These are phyloP conservation scores for Apoda limacodes DNA, from an alignment of 2,888 invertebrate species.

Conservation along the genomic window DNA sequence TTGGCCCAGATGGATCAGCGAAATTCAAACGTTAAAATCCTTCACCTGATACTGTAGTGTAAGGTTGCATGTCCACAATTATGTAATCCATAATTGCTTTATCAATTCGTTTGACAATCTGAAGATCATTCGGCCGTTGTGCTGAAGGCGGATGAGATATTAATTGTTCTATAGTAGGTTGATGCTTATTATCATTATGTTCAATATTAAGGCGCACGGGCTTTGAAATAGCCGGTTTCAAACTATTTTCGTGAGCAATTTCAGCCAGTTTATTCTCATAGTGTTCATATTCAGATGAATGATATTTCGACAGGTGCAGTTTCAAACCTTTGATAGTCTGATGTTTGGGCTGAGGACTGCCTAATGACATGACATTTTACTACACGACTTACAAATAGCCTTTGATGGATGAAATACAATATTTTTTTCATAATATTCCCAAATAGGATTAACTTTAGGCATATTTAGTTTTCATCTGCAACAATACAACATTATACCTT, in stretches of 20 bases:
- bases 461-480: too few relatives aligned
- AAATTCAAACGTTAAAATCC: constrained; percentile 12
- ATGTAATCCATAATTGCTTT: constrained; percentile 10
- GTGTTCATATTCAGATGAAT: constrained; percentile 7
- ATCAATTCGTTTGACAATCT: constrained; percentile 11
- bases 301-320: constrained; percentile 8
- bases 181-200: constrained; percentile 5
- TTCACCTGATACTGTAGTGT: constrained; percentile 10
- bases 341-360: constrained; percentile 7
- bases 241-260: constrained; percentile 6
- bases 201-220: constrained; percentile 1
- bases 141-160: constrained; percentile 4
- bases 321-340: constrained; percentile 6
- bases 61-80: constrained; percentile 10
- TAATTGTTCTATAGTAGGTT: constrained; percentile 6
- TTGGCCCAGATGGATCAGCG: constrained; percentile 10
- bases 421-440: constrained; percentile 9
- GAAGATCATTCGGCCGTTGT: constrained; percentile 10
- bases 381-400: constrained; percentile 6
- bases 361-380: constrained; percentile 7
- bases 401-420: constrained; percentile 4
- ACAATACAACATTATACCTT: too few relatives aligned
- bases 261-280: constrained; percentile 6
- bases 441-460: constrained; percentile 5
- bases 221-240: constrained; percentile 4